Evolutionary conservation across 2,888 invertebrate species (phyloP).

Genomic region (Stenoptilia bipunctidactyla): DNA sequence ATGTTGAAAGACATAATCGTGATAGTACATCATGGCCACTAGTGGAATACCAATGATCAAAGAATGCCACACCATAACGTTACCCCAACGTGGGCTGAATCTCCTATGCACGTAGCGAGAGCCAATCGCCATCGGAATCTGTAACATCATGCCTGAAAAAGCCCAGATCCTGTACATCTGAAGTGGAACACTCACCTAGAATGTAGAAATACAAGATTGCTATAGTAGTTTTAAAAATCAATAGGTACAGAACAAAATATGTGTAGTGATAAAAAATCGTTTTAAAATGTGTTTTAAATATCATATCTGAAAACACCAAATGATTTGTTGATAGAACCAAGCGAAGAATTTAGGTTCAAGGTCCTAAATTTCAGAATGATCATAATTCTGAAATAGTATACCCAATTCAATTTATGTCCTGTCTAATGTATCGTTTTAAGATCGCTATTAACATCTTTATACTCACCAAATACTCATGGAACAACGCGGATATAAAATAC

Average conservation of each 20-base stretch:
- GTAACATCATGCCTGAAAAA: constrained; percentile 96
- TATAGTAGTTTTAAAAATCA: too few relatives aligned
- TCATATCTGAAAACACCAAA: too few relatives aligned
- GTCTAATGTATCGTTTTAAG: too few relatives aligned
- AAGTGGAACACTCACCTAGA: constrained; percentile 87
- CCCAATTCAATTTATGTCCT: too few relatives aligned
- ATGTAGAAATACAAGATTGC: too few relatives aligned
- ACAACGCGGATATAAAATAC: constrained; percentile 94
- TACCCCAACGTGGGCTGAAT: constrained; percentile 89
- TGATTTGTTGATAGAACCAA: too few relatives aligned
- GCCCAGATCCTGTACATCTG: constrained; percentile 98
- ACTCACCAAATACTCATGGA: constrained; percentile 94
- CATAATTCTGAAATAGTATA: too few relatives aligned
- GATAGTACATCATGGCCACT: constrained; percentile 99
- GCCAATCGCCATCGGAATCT: constrained; percentile 90
- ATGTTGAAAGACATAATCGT: constrained; percentile 92
- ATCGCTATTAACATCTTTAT: constrained; percentile 1
- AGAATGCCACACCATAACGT: constrained; percentile 97
- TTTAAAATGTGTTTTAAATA: too few relatives aligned
- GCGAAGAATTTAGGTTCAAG: too few relatives aligned
- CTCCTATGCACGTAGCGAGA: constrained; percentile 80
- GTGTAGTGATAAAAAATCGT: too few relatives aligned
- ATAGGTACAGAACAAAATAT: too few relatives aligned
- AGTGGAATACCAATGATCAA: constrained; percentile 97
- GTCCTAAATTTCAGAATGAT: too few relatives aligned